Percentiles rank a stretch among this genome's conserved stretches.
Conservation (phyloP, 2,113 vertebrate species). For the Passer domesticus region DNA sequence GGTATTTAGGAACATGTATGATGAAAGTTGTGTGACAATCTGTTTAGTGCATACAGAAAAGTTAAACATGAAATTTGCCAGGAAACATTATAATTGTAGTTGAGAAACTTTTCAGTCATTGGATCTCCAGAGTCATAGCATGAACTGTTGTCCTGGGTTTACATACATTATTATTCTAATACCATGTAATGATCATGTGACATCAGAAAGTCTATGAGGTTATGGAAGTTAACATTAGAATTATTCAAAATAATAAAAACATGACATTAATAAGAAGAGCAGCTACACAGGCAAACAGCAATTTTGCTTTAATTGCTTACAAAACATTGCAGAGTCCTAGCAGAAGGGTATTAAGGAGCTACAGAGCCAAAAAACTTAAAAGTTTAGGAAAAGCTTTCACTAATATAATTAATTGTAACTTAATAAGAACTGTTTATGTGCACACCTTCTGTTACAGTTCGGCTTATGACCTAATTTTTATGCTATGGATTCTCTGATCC, state of each 20-base stretch:
- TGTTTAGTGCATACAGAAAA: not conserved
- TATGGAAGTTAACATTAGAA: not conserved
- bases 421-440: not conserved
- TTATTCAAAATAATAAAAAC: not conserved
- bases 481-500: not conserved
- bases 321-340: not conserved
- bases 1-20: not conserved
- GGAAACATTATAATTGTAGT: not conserved
- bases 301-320: not conserved
- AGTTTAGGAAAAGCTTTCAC: not conserved
- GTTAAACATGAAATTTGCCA: not conserved
- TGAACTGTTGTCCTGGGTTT: not conserved
- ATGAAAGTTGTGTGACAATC: not conserved
- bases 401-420: not conserved
- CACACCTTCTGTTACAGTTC: not conserved
- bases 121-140: not conserved
- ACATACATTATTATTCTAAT: not conserved
- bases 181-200: rapidly evolving
- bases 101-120: not conserved
- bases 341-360: not conserved
- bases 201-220: not conserved
- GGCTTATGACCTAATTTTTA: not conserved
- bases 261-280: not conserved
- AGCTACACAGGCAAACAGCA: not conserved
- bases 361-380: not conserved